Evolutionary conservation across 1,140 invertebrate genomes (phyloP).

Genomic region (Cecropterus lyciades): DNA sequence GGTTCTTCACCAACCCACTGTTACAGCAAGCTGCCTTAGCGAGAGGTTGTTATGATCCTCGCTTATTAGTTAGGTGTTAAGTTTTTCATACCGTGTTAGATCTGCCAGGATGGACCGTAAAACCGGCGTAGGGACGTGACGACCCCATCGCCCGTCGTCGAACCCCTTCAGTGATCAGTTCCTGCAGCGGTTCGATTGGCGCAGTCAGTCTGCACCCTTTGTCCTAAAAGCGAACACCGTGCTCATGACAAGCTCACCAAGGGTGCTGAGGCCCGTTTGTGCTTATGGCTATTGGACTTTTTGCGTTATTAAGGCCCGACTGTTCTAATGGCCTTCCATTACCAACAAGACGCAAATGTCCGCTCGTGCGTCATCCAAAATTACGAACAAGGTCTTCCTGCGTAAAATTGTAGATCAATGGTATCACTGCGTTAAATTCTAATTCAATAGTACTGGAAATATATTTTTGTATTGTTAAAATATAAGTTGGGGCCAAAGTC

Average conservation of each 20-base stretch:
- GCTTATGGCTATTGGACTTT: not conserved
- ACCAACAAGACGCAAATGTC: too few species aligned
- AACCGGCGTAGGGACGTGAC: constrained; percentile 21
- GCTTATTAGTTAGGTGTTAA: constrained; percentile 14
- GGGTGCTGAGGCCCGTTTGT: constrained; percentile 14
- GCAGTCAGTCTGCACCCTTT: constrained; percentile 14
- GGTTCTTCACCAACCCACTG: not conserved
- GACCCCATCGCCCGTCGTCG: constrained; percentile 14
- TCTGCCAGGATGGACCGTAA: not conserved
- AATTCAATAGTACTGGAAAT: not conserved
- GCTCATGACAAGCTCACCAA: not conserved
- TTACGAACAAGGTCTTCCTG: not conserved
- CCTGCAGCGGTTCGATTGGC: not conserved
- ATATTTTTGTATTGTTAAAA: constrained; percentile 11
- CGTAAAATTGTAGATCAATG: not conserved
- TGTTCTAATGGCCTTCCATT: too few species aligned
- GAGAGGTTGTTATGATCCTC: not conserved
- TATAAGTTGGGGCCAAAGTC: not conserved
- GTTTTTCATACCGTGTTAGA: constrained; percentile 1
- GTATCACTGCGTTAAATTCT: constrained; percentile 7
- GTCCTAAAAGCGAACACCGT: not conserved
- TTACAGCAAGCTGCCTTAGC: constrained; percentile 16
- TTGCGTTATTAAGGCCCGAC: too few species aligned
- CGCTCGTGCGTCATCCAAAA: too few species aligned
- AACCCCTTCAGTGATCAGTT: not conserved